Base-by-base conservation (phyloP, 1,140 invertebrate genomes). In the Drosophila willistoni region DNA sequence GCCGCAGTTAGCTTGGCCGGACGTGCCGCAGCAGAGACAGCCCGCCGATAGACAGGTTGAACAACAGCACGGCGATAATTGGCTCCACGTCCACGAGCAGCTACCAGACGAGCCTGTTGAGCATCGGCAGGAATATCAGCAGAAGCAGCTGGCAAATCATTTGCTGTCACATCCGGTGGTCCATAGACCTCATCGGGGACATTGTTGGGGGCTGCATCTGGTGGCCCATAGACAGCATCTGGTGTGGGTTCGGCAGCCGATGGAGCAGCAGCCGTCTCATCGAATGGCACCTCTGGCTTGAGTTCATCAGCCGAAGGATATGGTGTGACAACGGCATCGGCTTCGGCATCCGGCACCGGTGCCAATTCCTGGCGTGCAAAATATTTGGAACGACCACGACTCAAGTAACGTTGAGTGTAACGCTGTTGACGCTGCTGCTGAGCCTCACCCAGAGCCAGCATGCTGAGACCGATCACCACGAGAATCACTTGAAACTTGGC, bases 291-390 rank as follows among this genome's bases (percentile, higher is more conserved):
- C 54, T 91, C 90, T 17, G 90, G 90, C 19, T 91, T 91, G 10
- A 91, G 71, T 47, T 91, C 90, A 42, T 91, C 90, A 2, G 85
- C 86, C 9, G 76, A 78, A n/a, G 90, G 90, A 68, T 91, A 91
- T 9, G 90, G 90, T 1, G 90, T 91, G 34, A 91, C 90, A 2
- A 68, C 86, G 29, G 79, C 89, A 57, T 72, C 79, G 3, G 70
- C 71, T 7, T 65, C 87, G 5, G 63, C 89, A 25, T 75, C 74
- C 9, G 34, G 34, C n/a, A 63, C 69, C 2, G 83, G 71, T 6
- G 82, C 84, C 34, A 75, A 41, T 67, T 91, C 90, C 66, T 91
- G 90, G 22, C 90, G 90, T 2, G 90, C 90, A 29, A 70, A 82
- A 64, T 79, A 81, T 60, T 86, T 79, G 3, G 79, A 81, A 0